Base-by-base conservation (phyloP, 2,797 vertebrate species). In the Myotis planiceps region DNA sequence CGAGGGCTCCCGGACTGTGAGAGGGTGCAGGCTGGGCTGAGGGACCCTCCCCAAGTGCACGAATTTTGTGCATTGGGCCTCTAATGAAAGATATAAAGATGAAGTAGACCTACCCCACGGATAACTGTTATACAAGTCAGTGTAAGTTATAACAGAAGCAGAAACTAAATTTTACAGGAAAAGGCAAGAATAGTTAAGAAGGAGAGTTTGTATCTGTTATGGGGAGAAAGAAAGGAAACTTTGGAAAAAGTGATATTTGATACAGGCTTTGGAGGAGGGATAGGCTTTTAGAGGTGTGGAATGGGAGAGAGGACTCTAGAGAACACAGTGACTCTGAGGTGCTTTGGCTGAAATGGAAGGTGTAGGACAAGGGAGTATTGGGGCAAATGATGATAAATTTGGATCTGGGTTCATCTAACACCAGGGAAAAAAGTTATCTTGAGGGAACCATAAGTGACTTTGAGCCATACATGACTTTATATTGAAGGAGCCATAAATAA, bases 11-110 rank as follows among this genome's bases (percentile, higher is more conserved):
- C 2, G 0, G 27, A 29, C 27, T 60, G 27, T 5, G 0, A 60
- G 27, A 29, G 27, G 58, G 27, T 60, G 12, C 58, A 60, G 58
- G 58, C 58, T 1, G 0, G 55, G 58, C 58, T 29, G 27, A 60
- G 27, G 5, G 5, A 0, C 0, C 2, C 42, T 2, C 16, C 27
- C 1, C 2, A 0, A 29, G 58, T 60, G 27, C 12, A 60, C 6
- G 58, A 60, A 60, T 60, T 60, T 60, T 27, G 29, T 60, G 58
- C 27, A 29, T 15, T 60, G 27, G 58, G 27, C 12, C 27, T 60
- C 58, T 14, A 42, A 29, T 34, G 29, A 82, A 66, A 13, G 29
- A 80, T 8, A 8, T 3, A 49, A 58, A 72, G 51, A 71, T 45
- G 45, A n/a, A 60, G 34, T 21, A 21, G 74, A 74, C 19, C 6